phyloP scores from a whole-genome alignment of 2,113 vertebrate genomes.

The Neotragus pygmaeus region DNA sequence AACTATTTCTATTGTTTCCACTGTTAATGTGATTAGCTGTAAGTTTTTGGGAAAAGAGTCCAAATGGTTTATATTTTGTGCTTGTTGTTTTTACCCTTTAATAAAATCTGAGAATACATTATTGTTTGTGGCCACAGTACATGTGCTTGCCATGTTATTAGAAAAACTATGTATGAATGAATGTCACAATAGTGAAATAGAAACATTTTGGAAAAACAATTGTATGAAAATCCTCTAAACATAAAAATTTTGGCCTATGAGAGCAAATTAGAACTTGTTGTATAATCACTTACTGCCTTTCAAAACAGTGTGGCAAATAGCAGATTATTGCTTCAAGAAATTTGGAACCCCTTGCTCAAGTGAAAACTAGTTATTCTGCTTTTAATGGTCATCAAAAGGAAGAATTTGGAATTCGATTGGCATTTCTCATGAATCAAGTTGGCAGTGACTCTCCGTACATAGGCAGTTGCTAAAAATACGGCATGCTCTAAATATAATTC shows the following conservation, averaged over 20 bases:
- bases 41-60: neutral
- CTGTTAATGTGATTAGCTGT: neutral
- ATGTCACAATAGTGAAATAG: slow-evolving; percentile 16
- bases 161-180: neutral
- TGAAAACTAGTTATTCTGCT: neutral
- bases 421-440: slow-evolving; percentile 45
- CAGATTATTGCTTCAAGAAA: neutral
- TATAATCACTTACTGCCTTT: slow-evolving; percentile 4
- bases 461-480: slow-evolving; percentile 58
- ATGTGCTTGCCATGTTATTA: neutral
- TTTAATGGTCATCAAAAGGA: neutral
- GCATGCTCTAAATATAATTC: slow-evolving; percentile 46
- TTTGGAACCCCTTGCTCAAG: neutral
- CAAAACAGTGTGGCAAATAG: neutral
- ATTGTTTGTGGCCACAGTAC: neutral
- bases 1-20: neutral
- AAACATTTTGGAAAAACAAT: slow-evolving; percentile 4
- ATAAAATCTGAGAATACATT: neutral
- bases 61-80: neutral
- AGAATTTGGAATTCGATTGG: neutral
- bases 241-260: neutral
- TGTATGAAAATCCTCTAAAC: neutral
- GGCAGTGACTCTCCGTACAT: neutral
- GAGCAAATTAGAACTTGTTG: slow-evolving; percentile 13
- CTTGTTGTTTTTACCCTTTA: neutral